These are phyloP conservation scores for Drosophila nasuta DNA, from an alignment of 1,140 invertebrate species.

Conservation along the genomic window DNA sequence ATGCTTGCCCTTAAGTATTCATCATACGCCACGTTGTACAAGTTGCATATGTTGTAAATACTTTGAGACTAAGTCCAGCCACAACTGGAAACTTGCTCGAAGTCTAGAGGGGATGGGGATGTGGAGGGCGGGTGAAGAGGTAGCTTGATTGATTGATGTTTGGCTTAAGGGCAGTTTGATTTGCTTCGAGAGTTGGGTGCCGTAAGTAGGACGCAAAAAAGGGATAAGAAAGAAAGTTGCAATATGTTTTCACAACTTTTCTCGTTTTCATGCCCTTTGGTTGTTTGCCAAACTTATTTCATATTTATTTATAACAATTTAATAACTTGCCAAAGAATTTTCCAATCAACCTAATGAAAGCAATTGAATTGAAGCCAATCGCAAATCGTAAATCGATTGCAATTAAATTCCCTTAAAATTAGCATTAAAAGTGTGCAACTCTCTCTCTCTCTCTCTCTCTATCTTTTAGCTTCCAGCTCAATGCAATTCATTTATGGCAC, in stretches of 20 bases:
- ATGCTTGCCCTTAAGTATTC: conserved; percentile 68
- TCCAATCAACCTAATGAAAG: conserved; percentile 40
- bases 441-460: too few species aligned
- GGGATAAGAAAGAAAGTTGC: conserved; percentile 76
- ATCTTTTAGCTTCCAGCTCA: conserved; percentile 9
- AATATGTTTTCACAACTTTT: conserved; percentile 72
- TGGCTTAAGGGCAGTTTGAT: conserved; percentile 64
- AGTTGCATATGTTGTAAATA: conserved; percentile 80
- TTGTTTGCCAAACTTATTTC: conserved; percentile 60
- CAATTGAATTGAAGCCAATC: conserved; percentile 36
- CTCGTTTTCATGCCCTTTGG: conserved; percentile 49
- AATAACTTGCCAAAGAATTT: conserved; percentile 47
- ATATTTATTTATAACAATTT: conserved; percentile 65
- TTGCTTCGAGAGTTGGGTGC: conserved; percentile 24
- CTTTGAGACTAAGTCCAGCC: conserved; percentile 58
- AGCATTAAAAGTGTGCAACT: conserved; percentile 57
- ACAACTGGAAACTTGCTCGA: conserved; percentile 50
- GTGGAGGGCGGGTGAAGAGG: background rate
- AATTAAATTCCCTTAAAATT: conserved; percentile 77
- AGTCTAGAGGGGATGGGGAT: background rate
- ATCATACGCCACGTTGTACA: conserved; percentile 69
- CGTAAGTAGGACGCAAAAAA: conserved; percentile 39
- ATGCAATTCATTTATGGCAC: conserved; percentile 61
- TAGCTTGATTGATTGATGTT: conserved; percentile 77
- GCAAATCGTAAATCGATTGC: conserved; percentile 27